phyloP scores from a whole-genome alignment of 1,140 invertebrate genomes.

The Euschistus heros region DNA sequence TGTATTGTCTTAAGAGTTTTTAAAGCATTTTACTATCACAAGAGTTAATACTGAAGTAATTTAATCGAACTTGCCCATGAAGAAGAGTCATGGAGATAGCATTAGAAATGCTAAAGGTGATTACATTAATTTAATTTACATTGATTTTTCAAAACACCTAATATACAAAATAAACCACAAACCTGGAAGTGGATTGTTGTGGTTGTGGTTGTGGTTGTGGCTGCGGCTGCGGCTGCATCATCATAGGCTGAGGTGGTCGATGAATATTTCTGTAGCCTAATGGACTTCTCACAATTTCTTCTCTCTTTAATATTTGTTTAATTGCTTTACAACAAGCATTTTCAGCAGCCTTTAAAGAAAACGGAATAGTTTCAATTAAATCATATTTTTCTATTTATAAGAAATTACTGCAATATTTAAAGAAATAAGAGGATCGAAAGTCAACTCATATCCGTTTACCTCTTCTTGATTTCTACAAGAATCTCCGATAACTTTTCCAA shows the following conservation, averaged over 20 bases:
- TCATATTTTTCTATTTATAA: neutral
- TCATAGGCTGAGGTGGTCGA: neutral
- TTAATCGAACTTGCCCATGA: too few species aligned
- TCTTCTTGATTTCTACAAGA: neutral
- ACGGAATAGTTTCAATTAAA: neutral
- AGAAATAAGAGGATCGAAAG: neutral
- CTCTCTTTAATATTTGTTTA: neutral
- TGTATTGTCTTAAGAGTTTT: too few species aligned
- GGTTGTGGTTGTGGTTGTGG: too few species aligned
- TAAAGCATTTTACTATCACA: too few species aligned
- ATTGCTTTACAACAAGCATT: constrained; percentile 4
- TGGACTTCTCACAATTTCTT: neutral
- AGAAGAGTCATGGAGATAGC: too few species aligned
- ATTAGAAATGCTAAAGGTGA: too few species aligned
- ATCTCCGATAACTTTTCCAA: neutral
- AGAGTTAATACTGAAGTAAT: too few species aligned
- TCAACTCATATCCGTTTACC: neutral
- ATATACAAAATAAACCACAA: neutral
- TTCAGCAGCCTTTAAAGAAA: constrained; percentile 2
- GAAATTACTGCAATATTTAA: neutral
- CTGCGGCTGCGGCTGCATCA: neutral
- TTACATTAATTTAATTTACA: too few species aligned
- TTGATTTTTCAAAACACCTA: neutral
- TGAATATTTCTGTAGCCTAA: neutral
- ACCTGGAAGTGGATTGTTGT: neutral